Evolutionary conservation across 2,113 vertebrate species (phyloP).

Genomic region (Dipodomys stephensi): DNA sequence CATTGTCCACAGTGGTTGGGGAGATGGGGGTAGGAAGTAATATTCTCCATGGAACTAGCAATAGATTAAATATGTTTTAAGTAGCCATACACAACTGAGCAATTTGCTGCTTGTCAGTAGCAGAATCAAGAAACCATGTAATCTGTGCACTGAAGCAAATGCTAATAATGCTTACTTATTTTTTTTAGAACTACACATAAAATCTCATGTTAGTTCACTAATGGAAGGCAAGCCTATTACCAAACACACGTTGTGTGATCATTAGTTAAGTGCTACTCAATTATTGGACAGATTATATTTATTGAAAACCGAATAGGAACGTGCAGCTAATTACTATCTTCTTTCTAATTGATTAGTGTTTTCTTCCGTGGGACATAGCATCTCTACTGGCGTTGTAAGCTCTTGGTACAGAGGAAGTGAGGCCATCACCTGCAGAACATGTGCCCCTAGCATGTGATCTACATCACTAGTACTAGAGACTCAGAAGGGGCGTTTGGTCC

Average conservation of each 20-base stretch:
- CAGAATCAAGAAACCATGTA: conserved; percentile 9
- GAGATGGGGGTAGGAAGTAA: background rate
- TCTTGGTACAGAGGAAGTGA: background rate
- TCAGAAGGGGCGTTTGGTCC: background rate
- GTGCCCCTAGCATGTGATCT: fast-evolving
- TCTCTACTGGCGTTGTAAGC: background rate
- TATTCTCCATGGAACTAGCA: background rate
- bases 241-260: conserved; percentile 31
- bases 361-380: background rate
- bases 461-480: background rate
- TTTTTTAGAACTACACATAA: background rate
- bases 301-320: conserved; percentile 55
- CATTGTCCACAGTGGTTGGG: background rate
- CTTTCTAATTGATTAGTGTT: conserved; percentile 44
- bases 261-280: conserved; percentile 57
- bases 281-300: conserved; percentile 59
- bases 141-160: conserved; percentile 40
- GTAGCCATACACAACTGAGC: background rate
- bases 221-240: conserved; percentile 57
- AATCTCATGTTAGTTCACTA: conserved; percentile 5
- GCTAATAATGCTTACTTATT: background rate
- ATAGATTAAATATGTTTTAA: conserved; percentile 44
- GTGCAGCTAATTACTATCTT: conserved; percentile 35
- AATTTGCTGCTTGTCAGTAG: conserved; percentile 28
- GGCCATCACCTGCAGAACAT: conserved; percentile 26